These are phyloP conservation scores for Oostethus manadensis DNA, from an alignment of 2,113 vertebrate species.

Conservation along the genomic window DNA sequence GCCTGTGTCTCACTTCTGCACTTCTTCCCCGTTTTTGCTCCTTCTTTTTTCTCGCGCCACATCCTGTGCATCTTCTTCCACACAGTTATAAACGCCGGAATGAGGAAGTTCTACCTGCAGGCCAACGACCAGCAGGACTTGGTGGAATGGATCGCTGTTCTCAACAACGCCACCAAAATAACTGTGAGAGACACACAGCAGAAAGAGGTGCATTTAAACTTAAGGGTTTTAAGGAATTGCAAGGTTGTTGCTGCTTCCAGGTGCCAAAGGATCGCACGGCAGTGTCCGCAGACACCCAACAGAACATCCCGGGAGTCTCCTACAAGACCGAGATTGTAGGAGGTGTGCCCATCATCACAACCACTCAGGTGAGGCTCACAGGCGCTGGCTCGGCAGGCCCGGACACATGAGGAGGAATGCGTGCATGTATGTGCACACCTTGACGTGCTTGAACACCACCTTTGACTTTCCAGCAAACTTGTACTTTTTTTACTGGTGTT, in stretches of 20 bases:
- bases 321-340: slow-evolving; percentile 94
- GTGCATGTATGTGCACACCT: slow-evolving; percentile 6
- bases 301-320: slow-evolving; percentile 78
- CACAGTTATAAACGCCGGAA: slow-evolving; percentile 92
- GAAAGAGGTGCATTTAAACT: not conserved
- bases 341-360: slow-evolving; percentile 90
- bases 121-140: slow-evolving; percentile 97
- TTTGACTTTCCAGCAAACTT: not conserved
- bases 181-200: slow-evolving; percentile 77
- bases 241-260: slow-evolving; percentile 54
- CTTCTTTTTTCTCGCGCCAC: too few relatives aligned
- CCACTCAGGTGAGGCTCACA: slow-evolving; percentile 80
- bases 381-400: slow-evolving; percentile 16
- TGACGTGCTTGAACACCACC: not conserved
- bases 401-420: slow-evolving; percentile 20
- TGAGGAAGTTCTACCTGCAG: slow-evolving; percentile 95
- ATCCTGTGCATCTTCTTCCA: too few relatives aligned
- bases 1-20: too few relatives aligned
- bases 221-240: too few relatives aligned
- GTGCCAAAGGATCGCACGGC: slow-evolving; percentile 85
- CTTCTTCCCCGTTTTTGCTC: too few relatives aligned
- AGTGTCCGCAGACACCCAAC: slow-evolving; percentile 68
- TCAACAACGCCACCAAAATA: slow-evolving; percentile 98
- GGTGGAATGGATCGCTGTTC: slow-evolving; percentile 91
- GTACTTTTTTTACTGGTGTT: not conserved